Evolutionary conservation across 2,113 vertebrate genomes (phyloP).

Genomic region (Muscicapa adusta): DNA sequence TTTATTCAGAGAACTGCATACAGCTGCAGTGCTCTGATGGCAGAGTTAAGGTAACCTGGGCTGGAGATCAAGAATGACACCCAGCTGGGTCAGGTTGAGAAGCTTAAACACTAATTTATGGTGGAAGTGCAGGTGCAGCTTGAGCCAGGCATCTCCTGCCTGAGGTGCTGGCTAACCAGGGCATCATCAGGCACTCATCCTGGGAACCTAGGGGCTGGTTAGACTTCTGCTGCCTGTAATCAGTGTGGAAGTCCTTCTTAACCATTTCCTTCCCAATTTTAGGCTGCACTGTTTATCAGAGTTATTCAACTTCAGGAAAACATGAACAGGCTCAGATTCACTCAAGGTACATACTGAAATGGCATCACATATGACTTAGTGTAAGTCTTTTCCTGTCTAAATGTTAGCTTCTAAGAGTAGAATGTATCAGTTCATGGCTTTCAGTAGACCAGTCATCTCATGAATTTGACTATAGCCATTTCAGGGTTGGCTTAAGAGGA

Average conservation of each 20-base stretch:
- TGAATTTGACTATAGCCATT: neutral
- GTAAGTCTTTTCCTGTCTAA: neutral
- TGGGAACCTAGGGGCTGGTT: neutral
- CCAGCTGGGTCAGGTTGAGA: neutral
- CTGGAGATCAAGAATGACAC: neutral
- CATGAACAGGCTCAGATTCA: neutral
- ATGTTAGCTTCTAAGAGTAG: neutral
- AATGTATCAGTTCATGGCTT: neutral
- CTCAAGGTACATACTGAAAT: neutral
- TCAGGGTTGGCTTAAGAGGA: neutral
- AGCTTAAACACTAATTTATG: neutral
- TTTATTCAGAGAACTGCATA: neutral
- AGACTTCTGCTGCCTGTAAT: neutral
- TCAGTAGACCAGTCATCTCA: neutral
- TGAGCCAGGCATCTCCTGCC: neutral
- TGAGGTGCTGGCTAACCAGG: neutral
- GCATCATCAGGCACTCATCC: neutral
- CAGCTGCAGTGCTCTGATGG: neutral
- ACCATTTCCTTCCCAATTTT: neutral
- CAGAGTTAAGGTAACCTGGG: neutral
- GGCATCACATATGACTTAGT: fast-evolving
- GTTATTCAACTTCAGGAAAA: neutral
- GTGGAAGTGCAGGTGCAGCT: neutral
- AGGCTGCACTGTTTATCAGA: neutral
- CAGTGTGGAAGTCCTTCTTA: neutral